phyloP scores from a whole-genome alignment of 1,140 invertebrate species.

The Anastatus disparis region DNA sequence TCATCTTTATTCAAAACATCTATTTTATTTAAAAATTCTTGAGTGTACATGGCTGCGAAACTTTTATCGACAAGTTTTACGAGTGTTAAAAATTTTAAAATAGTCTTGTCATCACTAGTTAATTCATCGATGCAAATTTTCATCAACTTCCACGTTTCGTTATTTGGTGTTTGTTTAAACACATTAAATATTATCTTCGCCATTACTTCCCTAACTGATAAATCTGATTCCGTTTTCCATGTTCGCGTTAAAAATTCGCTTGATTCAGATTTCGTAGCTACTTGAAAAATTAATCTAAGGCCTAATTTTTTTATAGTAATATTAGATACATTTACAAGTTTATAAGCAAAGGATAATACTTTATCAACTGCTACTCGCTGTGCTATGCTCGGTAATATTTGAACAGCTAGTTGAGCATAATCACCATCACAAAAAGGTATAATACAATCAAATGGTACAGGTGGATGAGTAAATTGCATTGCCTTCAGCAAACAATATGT shows the following conservation, averaged over 20 bases:
- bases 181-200: neutral
- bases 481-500: neutral
- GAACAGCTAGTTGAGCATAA: neutral
- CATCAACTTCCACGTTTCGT: neutral
- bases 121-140: neutral
- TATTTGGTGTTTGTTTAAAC: neutral
- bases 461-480: constrained; percentile 19
- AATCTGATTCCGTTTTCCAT: neutral
- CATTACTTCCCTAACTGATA: neutral
- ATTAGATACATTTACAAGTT: neutral
- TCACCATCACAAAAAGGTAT: constrained; percentile 11
- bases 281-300: neutral
- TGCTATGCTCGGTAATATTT: neutral
- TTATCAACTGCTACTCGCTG: neutral
- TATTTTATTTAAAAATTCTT: neutral
- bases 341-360: constrained; percentile 10
- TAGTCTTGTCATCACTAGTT: neutral
- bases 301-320: neutral
- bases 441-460: neutral
- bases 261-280: neutral
- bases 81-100: neutral
- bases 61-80: neutral
- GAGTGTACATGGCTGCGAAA: neutral
- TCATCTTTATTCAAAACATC: neutral
- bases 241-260: neutral